Evolutionary conservation across 2,888 invertebrate genomes (phyloP).

Genomic region (Orthosia cruda): DNA sequence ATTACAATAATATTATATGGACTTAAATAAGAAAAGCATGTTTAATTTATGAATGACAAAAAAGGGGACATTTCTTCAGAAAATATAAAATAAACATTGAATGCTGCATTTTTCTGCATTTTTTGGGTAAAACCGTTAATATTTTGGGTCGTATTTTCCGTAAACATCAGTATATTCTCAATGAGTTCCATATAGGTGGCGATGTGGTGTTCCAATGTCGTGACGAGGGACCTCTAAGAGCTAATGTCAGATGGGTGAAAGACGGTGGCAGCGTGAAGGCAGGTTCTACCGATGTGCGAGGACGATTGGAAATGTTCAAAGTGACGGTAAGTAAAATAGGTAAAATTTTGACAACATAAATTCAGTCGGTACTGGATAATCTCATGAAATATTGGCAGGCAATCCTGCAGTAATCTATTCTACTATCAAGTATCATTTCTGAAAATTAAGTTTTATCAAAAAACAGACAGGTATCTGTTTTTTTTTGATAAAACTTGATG

Average conservation of each 20-base stretch:
- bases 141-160: conserved; percentile 33
- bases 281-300: conserved; percentile 94
- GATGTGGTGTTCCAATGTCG: conserved; percentile 98
- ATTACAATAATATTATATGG: not conserved
- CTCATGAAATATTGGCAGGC: too few relatives aligned
- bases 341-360: not conserved
- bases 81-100: conserved; percentile 16
- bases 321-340: conserved; percentile 91
- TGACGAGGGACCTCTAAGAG: conserved; percentile 96
- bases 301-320: conserved; percentile 96
- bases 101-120: conserved; percentile 45
- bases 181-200: conserved; percentile 92
- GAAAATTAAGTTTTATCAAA: too few relatives aligned
- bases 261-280: conserved; percentile 95
- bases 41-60: not conserved
- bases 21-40: conserved; percentile 1
- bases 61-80: not conserved
- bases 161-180: conserved; percentile 27
- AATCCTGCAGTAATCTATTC: too few relatives aligned
- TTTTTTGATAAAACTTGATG: too few relatives aligned
- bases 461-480: too few relatives aligned
- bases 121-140: conserved; percentile 1
- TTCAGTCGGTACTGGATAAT: too few relatives aligned
- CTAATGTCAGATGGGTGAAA: conserved; percentile 95
- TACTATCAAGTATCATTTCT: too few relatives aligned